phyloP scores from a whole-genome alignment of 2,113 vertebrate genomes.

The Zosterops pallidus region DNA sequence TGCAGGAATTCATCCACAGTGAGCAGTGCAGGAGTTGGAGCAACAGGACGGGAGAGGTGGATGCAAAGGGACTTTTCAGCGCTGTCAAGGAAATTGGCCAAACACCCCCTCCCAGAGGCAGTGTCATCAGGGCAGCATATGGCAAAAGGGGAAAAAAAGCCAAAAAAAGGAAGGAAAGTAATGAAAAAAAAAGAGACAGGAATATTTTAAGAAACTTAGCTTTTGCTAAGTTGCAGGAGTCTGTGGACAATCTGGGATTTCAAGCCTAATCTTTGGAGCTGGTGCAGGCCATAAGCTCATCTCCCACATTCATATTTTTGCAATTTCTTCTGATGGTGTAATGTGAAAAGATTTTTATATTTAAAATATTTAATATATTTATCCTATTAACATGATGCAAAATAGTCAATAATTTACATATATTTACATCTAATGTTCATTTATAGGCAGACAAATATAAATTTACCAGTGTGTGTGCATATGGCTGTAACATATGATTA shows the following conservation, averaged over 20 bases:
- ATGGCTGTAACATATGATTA: constrained; percentile 72
- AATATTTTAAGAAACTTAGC: background rate
- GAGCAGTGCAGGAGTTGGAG: background rate
- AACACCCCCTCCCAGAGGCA: background rate
- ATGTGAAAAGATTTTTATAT: constrained; percentile 20
- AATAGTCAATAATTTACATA: constrained; percentile 66
- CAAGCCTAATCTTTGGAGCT: background rate
- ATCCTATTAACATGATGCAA: constrained; percentile 55
- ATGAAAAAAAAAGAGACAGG: background rate
- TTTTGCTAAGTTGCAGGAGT: constrained; percentile 9
- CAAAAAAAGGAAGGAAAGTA: background rate
- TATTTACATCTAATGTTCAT: constrained; percentile 70
- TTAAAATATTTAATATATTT: constrained; percentile 59
- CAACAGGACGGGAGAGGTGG: background rate
- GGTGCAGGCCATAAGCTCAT: constrained; percentile 28
- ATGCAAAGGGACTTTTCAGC: constrained; percentile 35
- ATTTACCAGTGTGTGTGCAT: constrained; percentile 65
- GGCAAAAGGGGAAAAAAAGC: background rate
- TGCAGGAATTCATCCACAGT: constrained; percentile 11
- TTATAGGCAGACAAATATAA: constrained; percentile 67
- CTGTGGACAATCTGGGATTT: constrained; percentile 30
- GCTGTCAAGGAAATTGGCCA: constrained; percentile 5
- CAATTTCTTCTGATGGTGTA: constrained; percentile 18
- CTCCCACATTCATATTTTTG: constrained; percentile 11
- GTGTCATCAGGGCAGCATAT: background rate